phyloP scores from a whole-genome alignment of 1,140 invertebrate species.

The Lepidotrigona ventralis region DNA sequence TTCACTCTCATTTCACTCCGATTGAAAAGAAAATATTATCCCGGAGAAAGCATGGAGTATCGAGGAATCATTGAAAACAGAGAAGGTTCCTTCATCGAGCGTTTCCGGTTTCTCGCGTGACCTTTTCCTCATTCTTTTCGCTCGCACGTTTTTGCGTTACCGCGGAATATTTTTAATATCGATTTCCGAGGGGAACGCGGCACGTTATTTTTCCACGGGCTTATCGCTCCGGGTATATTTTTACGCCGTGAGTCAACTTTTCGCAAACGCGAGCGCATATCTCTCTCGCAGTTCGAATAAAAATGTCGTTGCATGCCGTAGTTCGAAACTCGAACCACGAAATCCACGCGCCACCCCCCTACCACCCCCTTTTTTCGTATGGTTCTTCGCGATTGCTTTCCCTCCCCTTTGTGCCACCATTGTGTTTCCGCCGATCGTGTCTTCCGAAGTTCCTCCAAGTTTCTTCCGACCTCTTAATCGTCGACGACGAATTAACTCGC shows the following conservation, averaged over 20 bases:
- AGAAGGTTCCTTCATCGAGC: background rate
- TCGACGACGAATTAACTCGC: no score
- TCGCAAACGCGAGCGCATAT: background rate
- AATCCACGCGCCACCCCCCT: background rate
- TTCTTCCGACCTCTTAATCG: background rate
- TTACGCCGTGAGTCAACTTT: slow-evolving; percentile 22
- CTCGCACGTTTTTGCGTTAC: background rate
- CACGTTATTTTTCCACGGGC: slow-evolving; percentile 21
- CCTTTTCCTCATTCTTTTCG: background rate
- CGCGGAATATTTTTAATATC: slow-evolving; percentile 21
- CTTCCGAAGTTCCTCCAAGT: background rate
- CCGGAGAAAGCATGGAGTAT: background rate
- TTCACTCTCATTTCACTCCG: background rate
- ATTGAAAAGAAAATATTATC: background rate
- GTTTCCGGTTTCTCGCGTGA: background rate
- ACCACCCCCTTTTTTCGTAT: background rate
- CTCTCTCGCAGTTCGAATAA: background rate
- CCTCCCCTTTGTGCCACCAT: background rate
- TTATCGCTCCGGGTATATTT: slow-evolving; percentile 22
- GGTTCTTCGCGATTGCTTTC: background rate
- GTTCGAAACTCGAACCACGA: slow-evolving; percentile 9
- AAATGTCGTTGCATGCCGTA: background rate
- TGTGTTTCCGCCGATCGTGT: background rate
- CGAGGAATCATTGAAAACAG: background rate
- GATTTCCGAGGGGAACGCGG: background rate